A percentile compares a stretch with the other conserved stretches of the same genome.
Conservation (phyloP, 2,888 invertebrate species). For the Arge pagana region DNA sequence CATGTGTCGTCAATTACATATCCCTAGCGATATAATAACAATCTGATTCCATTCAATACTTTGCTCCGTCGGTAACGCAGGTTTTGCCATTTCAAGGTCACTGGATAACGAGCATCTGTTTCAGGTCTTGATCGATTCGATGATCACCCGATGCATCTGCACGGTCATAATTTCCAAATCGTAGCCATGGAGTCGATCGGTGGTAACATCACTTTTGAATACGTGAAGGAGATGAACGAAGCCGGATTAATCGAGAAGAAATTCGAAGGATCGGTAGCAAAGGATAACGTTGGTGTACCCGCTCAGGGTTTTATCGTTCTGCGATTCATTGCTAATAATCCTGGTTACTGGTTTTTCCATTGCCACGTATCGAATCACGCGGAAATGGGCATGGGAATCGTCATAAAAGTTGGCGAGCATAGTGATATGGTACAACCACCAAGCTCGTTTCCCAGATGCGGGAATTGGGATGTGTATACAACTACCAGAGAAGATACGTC, state of each 20-base stretch:
- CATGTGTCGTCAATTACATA: too few species aligned
- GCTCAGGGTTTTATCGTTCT: slow-evolving; percentile 58
- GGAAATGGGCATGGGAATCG: slow-evolving; percentile 58
- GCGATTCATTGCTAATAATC: slow-evolving; percentile 58
- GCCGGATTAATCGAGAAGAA: slow-evolving; percentile 50
- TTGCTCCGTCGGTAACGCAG: too few species aligned
- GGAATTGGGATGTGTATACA: slow-evolving; percentile 34
- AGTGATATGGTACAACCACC: slow-evolving; percentile 47
- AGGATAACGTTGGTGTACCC: slow-evolving; percentile 60
- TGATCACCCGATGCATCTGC: slow-evolving; percentile 58
- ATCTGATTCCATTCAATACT: too few species aligned
- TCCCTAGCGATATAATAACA: too few species aligned
- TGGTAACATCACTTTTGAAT: slow-evolving; percentile 41
- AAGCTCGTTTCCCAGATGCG: slow-evolving; percentile 50
- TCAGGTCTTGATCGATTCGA: slow-evolving; percentile 33
- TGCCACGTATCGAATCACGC: slow-evolving; percentile 59
- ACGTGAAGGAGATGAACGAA: slow-evolving; percentile 47
- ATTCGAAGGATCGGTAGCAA: slow-evolving; percentile 50
- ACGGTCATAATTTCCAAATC: slow-evolving; percentile 54
- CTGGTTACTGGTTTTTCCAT: slow-evolving; percentile 60
- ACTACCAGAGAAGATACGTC: too few species aligned
- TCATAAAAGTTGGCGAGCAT: slow-evolving; percentile 55
- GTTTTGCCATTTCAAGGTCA: too few species aligned
- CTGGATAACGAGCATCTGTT: slow-evolving; percentile 6
- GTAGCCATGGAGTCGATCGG: slow-evolving; percentile 50